Evolutionary conservation across 2,113 vertebrate species (phyloP), one percentile per base, ranked within the genome.

Genomic region (Strigops habroptila): DNA sequence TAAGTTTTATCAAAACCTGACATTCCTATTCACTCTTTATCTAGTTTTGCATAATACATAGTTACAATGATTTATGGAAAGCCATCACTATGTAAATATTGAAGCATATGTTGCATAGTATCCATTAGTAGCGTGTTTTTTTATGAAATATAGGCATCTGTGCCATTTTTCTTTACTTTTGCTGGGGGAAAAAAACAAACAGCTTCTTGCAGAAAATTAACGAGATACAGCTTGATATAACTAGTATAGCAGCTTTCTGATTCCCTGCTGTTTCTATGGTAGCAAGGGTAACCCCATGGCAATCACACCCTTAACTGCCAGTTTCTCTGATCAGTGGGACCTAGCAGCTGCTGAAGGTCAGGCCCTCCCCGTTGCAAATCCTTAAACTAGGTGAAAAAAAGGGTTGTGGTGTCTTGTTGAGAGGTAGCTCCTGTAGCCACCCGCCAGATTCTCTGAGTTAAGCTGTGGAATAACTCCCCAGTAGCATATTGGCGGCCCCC

Each of bases 1-100:
- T 87, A 90, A 76, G 41, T 86, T 94, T 96, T 93, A 96, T 97
- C 52, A 94, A 96, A 93, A 96, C 96, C 96, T 91, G 73, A 79
- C 84, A 92, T 96, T 97, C 93, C 87, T 86, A 85, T 97, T 96
- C 8, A 3, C 25, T 88, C 80, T 86, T 92, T 96, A 94, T 97
- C 96, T 94, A 65, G 18, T 88, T 96, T 70, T 96, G 86, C 83
- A 82, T 86, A 94, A 83, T 88, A 55, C 70, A 57, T 78, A 65
- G 73, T 88, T 88, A 90, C 23, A 86, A 13, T 86, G 64, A 82
- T 92, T 94, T 96, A 76, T 87, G 43, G 74, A 92, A 85, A 85
- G 41, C 55, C 77, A 90, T 81, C 46, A 59, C 73, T 94, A 39
- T 91, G 93, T 96, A 95, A 96, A 96, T 95, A 97, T 24, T 92